A percentile compares a stretch with the other conserved stretches of the same genome.
Conservation (phyloP, 2,888 invertebrate species). For the Lepidochitona cinerea region DNA sequence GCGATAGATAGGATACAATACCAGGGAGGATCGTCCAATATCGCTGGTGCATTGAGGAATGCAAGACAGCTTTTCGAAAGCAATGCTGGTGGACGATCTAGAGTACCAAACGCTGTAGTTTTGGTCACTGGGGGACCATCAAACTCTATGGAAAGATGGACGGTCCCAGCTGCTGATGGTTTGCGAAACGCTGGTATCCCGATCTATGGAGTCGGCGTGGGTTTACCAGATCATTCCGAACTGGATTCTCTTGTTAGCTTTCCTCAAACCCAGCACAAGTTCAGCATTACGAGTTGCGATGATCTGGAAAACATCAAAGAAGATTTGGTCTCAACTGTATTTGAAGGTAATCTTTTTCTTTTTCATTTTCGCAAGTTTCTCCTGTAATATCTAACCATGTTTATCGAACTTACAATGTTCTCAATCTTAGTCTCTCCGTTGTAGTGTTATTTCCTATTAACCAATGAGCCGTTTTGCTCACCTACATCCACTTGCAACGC, state of each 20-base stretch:
- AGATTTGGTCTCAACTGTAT: background rate
- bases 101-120: background rate
- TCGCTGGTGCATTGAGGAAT: background rate
- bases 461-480: too few species aligned
- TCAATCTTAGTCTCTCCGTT: background rate
- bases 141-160: background rate
- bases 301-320: background rate
- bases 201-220: constrained; percentile 36
- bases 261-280: background rate
- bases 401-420: background rate
- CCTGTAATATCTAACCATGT: too few species aligned
- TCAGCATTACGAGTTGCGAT: background rate
- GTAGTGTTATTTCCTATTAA: background rate
- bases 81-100: background rate
- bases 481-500: too few species aligned
- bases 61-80: background rate
- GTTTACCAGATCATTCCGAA: constrained; percentile 2
- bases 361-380: too few species aligned
- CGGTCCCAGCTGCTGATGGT: background rate
- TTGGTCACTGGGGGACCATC: background rate
- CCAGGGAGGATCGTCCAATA: background rate
- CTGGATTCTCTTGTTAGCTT: constrained; percentile 30
- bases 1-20: background rate
- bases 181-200: background rate
- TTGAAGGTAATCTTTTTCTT: background rate